phyloP scores from a whole-genome alignment of 2,113 vertebrate genomes.

The Sturnira hondurensis region DNA sequence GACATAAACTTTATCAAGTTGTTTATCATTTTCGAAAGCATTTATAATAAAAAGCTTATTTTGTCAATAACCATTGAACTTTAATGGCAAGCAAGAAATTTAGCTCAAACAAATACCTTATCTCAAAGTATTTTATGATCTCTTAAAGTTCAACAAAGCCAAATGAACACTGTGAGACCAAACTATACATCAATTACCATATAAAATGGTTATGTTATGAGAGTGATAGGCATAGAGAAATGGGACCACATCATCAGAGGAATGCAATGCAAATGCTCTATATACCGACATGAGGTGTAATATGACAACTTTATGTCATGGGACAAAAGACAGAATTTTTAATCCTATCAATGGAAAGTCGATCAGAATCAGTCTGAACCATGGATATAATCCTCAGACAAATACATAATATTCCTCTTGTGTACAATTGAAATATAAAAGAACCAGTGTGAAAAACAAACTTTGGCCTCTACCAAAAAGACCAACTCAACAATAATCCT shows the following conservation, averaged over 20 bases:
- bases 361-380: not conserved
- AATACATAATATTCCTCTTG: not conserved
- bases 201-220: not conserved
- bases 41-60: conserved; percentile 25
- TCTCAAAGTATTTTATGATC: not conserved
- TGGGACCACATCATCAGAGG: not conserved
- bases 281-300: not conserved
- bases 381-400: not conserved
- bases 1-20: not conserved
- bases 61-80: not conserved
- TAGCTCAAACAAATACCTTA: too few species aligned
- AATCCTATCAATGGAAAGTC: not conserved
- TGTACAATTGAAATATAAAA: not conserved
- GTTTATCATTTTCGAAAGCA: not conserved
- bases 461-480: not conserved
- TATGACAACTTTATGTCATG: not conserved
- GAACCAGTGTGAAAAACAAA: not conserved
- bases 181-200: not conserved
- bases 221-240: not conserved
- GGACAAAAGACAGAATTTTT: not conserved
- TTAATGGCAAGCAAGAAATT: conserved; percentile 3
- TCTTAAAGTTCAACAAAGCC: not conserved
- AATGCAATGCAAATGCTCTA: not conserved
- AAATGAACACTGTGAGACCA: not conserved
- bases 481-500: not conserved